Conservation (phyloP, 2,888 invertebrate species). For the Steinernema hermaphroditum region DNA sequence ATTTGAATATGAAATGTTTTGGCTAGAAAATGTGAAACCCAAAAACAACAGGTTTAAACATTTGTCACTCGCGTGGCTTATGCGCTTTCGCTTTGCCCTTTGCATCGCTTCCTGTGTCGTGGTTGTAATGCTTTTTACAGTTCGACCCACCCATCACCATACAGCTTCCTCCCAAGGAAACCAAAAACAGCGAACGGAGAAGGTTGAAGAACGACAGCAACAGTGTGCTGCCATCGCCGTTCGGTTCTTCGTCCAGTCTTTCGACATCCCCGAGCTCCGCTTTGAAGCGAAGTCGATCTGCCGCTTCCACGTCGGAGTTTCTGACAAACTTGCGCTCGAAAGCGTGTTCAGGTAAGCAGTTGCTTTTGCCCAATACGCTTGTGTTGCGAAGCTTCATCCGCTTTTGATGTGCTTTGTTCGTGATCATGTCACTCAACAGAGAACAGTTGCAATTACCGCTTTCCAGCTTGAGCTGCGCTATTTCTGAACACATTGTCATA, state of each 20-base stretch:
- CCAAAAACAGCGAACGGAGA: constrained; percentile 55
- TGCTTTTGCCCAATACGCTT: too few relatives aligned
- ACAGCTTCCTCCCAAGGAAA: constrained; percentile 67
- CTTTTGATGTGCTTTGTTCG: too few relatives aligned
- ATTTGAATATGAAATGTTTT: constrained; percentile 25
- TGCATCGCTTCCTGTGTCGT: constrained; percentile 14
- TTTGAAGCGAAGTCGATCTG: constrained; percentile 26
- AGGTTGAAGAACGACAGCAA: constrained; percentile 41
- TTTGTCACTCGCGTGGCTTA: constrained; percentile 1
- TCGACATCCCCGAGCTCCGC: constrained; percentile 2
- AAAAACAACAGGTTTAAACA: constrained; percentile 28
- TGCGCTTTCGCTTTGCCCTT: not conserved
- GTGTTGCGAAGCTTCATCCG: too few relatives aligned
- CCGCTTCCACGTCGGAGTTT: constrained; percentile 25
- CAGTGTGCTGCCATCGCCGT: constrained; percentile 23
- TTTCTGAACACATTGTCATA: too few relatives aligned
- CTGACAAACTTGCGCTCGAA: constrained; percentile 10
- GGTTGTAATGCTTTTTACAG: constrained; percentile 46
- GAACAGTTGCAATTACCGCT: too few relatives aligned
- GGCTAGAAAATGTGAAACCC: not conserved
- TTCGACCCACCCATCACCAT: constrained; percentile 67
- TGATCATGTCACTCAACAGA: too few relatives aligned
- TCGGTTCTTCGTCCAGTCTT: constrained; percentile 24
- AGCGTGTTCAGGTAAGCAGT: constrained; percentile 2
- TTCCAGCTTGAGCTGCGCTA: too few relatives aligned